These are phyloP conservation scores for Lateolabrax maculatus DNA, from an alignment of 2,797 vertebrate species.

Conservation along the genomic window DNA sequence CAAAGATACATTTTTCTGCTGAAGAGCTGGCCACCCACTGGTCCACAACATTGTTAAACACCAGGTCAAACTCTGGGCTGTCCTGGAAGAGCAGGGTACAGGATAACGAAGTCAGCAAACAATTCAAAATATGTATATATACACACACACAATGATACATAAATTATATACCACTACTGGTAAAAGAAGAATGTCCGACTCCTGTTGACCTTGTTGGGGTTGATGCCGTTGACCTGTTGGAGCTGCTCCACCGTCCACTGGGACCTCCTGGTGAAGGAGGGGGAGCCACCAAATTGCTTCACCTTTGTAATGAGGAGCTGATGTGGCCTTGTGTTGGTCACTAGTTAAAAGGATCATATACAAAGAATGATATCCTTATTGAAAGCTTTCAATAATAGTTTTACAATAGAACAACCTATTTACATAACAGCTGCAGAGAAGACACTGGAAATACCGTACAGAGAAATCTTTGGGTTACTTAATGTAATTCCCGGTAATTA, in stretches of 20 bases:
- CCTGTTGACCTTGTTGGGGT: conserved; percentile 90
- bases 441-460: not conserved
- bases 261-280: conserved; percentile 89
- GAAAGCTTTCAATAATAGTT: not conserved
- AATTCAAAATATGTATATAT: too few relatives aligned
- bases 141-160: too few relatives aligned
- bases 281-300: conserved; percentile 91
- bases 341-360: conserved; percentile 71
- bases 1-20: conserved; percentile 94
- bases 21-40: conserved; percentile 93
- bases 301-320: conserved; percentile 94
- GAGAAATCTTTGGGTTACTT: too few relatives aligned
- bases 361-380: not conserved
- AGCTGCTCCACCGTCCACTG: conserved; percentile 95
- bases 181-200: not conserved
- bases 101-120: not conserved
- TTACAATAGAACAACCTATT: not conserved
- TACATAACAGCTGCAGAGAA: not conserved
- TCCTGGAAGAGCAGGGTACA: conserved; percentile 82
- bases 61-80: conserved; percentile 93
- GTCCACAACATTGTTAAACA: conserved; percentile 92
- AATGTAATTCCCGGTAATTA: too few relatives aligned
- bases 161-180: not conserved
- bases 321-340: conserved; percentile 90
- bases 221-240: conserved; percentile 93